Percentiles rank a stretch among this genome's conserved stretches.
phyloP scores from a whole-genome alignment of 2,797 vertebrate species.

The Varecia variegata region DNA sequence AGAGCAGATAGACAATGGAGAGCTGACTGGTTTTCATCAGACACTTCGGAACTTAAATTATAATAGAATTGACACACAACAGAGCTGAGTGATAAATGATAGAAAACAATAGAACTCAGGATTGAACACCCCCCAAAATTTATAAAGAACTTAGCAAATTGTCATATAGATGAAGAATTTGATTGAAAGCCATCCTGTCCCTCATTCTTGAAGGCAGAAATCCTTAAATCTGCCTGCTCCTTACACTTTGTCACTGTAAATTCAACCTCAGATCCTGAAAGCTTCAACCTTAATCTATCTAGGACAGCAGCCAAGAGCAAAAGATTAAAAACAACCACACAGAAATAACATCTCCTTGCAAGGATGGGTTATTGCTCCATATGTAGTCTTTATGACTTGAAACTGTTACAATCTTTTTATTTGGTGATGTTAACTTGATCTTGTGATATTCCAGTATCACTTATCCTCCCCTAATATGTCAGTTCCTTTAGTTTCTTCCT shows the following conservation, averaged over 20 bases:
- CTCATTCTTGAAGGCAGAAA: neutral
- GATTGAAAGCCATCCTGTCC: neutral
- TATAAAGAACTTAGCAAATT: slow-evolving; percentile 5
- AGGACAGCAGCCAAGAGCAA: slow-evolving; percentile 35
- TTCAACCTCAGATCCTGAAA: slow-evolving; percentile 24
- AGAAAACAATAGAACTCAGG: neutral
- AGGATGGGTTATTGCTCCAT: neutral
- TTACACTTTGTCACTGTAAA: neutral
- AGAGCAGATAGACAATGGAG: neutral
- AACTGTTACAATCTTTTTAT: neutral
- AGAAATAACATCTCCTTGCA: slow-evolving; percentile 1
- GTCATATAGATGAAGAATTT: neutral
- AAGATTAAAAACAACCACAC: slow-evolving; percentile 22
- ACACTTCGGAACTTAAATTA: neutral
- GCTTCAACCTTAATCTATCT: neutral
- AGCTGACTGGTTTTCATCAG: neutral
- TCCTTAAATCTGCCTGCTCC: neutral
- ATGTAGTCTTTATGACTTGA: neutral
- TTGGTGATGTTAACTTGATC: slow-evolving; percentile 1
- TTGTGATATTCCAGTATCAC: neutral
- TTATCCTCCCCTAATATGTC: neutral
- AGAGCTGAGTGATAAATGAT: neutral
- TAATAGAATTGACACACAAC: neutral
- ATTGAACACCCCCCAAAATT: neutral
- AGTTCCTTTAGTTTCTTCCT: neutral